Evolutionary conservation across 53 echinoderm and acorn worm genomes (phyloP).

Genomic region (Zoroaster sp.): DNA sequence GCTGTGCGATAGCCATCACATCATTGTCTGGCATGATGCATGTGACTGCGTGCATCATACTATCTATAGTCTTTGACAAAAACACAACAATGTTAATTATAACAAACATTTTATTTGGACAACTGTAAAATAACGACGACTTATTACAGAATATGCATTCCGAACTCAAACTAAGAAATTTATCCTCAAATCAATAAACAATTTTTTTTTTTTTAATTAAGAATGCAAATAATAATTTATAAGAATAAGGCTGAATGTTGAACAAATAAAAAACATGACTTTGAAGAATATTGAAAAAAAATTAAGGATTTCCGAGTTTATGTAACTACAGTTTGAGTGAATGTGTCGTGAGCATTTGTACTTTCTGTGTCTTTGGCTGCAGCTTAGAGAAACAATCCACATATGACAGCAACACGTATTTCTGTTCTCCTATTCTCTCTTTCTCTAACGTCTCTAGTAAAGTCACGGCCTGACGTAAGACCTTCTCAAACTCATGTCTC

Average conservation of each 20-base stretch:
- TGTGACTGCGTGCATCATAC: constrained; percentile 1
- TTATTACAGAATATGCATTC: too few species aligned
- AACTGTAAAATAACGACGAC: too few species aligned
- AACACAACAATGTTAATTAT: neutral
- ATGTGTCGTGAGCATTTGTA: too few species aligned
- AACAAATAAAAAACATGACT: too few species aligned
- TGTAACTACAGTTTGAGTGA: too few species aligned
- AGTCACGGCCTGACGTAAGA: constrained; percentile 24
- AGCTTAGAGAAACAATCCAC: constrained; percentile 23
- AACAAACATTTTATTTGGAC: neutral
- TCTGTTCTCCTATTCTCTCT: constrained; percentile 38
- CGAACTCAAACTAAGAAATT: too few species aligned
- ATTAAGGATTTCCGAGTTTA: too few species aligned
- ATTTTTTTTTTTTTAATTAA: too few species aligned
- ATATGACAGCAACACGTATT: constrained; percentile 36
- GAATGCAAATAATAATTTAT: too few species aligned
- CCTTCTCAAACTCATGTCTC: constrained; percentile 56
- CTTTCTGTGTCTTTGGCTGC: constrained; percentile 36
- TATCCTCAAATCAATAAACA: too few species aligned
- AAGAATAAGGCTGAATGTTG: too few species aligned
- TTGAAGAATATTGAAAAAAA: too few species aligned
- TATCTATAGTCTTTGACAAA: constrained; percentile 34
- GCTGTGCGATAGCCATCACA: constrained; percentile 45
- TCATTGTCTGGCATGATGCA: constrained; percentile 39
- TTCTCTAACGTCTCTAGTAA: constrained; percentile 35